Percentiles rank a stretch among this genome's conserved stretches.
phyloP scores from a whole-genome alignment of 1,140 invertebrate genomes.

The Forficula auricularia region DNA sequence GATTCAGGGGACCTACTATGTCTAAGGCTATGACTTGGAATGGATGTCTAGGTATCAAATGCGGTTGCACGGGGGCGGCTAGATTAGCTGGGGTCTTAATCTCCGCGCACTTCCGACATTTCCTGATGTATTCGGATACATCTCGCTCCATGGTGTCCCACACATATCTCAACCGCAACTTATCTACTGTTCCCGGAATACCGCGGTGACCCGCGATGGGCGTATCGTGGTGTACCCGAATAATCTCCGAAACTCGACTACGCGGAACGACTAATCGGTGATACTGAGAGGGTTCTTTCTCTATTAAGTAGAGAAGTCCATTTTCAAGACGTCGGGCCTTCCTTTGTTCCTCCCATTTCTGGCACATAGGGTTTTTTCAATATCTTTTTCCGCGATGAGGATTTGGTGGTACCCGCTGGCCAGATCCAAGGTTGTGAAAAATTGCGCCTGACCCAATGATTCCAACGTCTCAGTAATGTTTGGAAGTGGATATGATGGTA shows the following conservation, averaged over 20 bases:
- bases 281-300: too few species aligned
- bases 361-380: slow-evolving; percentile 17
- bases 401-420: slow-evolving; percentile 13
- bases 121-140: too few species aligned
- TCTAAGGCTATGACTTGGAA: slow-evolving; percentile 16
- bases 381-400: slow-evolving; percentile 10
- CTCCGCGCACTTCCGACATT: too few species aligned
- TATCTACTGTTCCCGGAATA: too few species aligned
- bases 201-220: too few species aligned
- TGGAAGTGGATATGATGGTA: slow-evolving; percentile 27
- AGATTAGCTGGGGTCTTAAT: slow-evolving; percentile 10
- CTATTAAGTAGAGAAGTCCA: too few species aligned
- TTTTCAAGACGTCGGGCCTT: slow-evolving; percentile 13
- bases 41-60: slow-evolving; percentile 1
- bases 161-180: too few species aligned
- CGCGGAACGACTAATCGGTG: too few species aligned
- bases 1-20: slow-evolving; percentile 18
- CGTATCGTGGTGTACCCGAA: too few species aligned
- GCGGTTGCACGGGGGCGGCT: too few species aligned
- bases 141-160: too few species aligned
- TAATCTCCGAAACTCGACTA: too few species aligned
- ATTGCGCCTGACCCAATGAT: not conserved
- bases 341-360: slow-evolving; percentile 16
- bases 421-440: not conserved
- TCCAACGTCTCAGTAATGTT: slow-evolving; percentile 21